Base-by-base conservation (phyloP, 2,797 vertebrate species). In the Eptatretus atami region DNA sequence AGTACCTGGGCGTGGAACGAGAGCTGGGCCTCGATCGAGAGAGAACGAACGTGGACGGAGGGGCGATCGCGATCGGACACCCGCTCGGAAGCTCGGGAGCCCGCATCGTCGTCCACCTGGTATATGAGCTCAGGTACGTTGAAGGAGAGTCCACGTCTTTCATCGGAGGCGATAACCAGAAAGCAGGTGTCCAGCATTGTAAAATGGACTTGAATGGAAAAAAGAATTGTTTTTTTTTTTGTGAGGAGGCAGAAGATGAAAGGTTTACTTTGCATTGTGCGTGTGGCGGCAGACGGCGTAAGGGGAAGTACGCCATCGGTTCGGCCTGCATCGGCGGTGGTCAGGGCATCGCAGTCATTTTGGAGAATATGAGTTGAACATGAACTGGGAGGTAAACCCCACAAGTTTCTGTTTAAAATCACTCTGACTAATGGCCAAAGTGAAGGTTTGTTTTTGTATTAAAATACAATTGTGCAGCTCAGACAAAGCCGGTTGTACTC, bases 241-340 rank as follows among this genome's bases (percentile, higher is more conserved):
- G 66, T 55, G 31, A 63, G 63, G 19, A 19, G 19, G 19, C 19
- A 19, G 19, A 65, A 31, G 31, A 8, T 13, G 25, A 15, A 15
- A 52, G 15, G 64, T 44, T 63, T 14, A 24, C 12, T 65, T 53
- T 12, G 15, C 31, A 19, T 53, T 53, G 64, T 70, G 66, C 12
- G 52, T 5, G 64, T 66, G 65, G 71, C 12, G 5, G 5, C 70
- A 98, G 92, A 73, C 81, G 86, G 15, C 80, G 80, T 5, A 77
- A 82, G 3, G 86, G 83, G 24, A 90, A 81, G 64, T 96, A 92
- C 0, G 92, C 81, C 0, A 73, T 95, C 1, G 90, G 92, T 2
- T 93, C 92, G 0, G 90, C 92, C 52, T 98, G 90, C 71, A 95
- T 96, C 1, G 92, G 92, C 1, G 90, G 92, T 0, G 92, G 92